phyloP scores from a whole-genome alignment of 35 echinoderm and acorn worm species.

The Apostichopus californicus region DNA sequence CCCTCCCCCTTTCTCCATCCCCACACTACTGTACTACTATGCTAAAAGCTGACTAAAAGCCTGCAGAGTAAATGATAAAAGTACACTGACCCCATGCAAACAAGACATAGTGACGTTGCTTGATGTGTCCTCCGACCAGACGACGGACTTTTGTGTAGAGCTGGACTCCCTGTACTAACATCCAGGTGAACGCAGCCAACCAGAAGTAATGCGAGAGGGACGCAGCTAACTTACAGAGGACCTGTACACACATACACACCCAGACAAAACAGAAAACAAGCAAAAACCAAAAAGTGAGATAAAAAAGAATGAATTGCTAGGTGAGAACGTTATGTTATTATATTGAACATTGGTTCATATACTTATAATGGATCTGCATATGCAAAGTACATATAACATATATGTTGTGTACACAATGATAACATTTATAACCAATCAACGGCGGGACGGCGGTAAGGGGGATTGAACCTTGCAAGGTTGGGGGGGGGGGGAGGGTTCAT shows the following conservation, averaged over 20 bases:
- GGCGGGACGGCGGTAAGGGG: too few species aligned
- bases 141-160: slow-evolving; percentile 68
- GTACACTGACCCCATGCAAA: slow-evolving; percentile 63
- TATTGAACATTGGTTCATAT: too few species aligned
- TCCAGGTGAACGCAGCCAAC: slow-evolving; percentile 62
- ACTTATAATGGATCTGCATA: too few species aligned
- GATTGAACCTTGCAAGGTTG: too few species aligned
- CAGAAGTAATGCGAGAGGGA: slow-evolving; percentile 65
- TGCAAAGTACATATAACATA: too few species aligned
- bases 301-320: too few species aligned
- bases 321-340: too few species aligned
- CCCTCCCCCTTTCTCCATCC: not conserved
- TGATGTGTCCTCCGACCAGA: slow-evolving; percentile 43
- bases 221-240: slow-evolving; percentile 33
- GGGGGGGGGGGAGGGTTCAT: too few species aligned
- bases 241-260: not conserved
- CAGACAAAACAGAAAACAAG: too few species aligned
- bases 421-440: too few species aligned
- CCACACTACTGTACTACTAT: not conserved
- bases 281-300: too few species aligned
- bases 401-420: too few species aligned
- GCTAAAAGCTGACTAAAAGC: not conserved
- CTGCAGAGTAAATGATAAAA: not conserved
- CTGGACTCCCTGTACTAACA: slow-evolving; percentile 69
- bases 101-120: slow-evolving; percentile 31